Percentiles rank a stretch among this genome's conserved stretches.
These are phyloP conservation scores for Syrphus vitripennis DNA, from an alignment of 2,888 invertebrate species.

Conservation along the genomic window DNA sequence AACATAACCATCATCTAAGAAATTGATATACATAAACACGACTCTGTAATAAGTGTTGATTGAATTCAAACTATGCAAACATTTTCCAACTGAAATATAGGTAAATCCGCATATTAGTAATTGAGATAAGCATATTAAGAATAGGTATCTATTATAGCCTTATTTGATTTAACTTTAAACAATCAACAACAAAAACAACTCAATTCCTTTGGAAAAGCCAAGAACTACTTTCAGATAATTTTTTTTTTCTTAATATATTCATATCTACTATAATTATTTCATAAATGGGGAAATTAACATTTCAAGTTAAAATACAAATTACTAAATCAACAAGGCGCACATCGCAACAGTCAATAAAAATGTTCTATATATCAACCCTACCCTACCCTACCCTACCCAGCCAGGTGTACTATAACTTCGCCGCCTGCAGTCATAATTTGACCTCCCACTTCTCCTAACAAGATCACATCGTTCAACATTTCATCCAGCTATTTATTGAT, in stretches of 20 bases:
- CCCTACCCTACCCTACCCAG: background rate
- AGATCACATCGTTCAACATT: slow-evolving; percentile 35
- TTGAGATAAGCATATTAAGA: background rate
- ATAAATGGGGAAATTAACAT: slow-evolving; percentile 35
- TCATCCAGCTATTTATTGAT: slow-evolving; percentile 30
- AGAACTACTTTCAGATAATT: slow-evolving; percentile 46
- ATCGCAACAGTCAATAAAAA: slow-evolving; percentile 48
- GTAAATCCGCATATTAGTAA: background rate
- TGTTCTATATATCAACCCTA: background rate
- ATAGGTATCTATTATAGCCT: background rate
- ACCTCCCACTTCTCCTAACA: slow-evolving; percentile 54
- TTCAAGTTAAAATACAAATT: slow-evolving; percentile 31
- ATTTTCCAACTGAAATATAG: background rate
- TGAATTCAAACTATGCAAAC: background rate
- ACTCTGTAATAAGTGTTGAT: too few species aligned
- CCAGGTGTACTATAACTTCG: slow-evolving; percentile 57
- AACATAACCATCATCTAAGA: too few species aligned
- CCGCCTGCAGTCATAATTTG: slow-evolving; percentile 16
- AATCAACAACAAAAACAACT: background rate
- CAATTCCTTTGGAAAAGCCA: background rate
- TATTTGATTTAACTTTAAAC: background rate
- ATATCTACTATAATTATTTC: background rate
- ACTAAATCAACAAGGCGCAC: slow-evolving; percentile 29
- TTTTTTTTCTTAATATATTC: background rate
- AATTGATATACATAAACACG: too few species aligned